These are phyloP conservation scores for Galeopterus variegatus DNA, from an alignment of 2,113 vertebrate genomes.

Conservation along the genomic window DNA sequence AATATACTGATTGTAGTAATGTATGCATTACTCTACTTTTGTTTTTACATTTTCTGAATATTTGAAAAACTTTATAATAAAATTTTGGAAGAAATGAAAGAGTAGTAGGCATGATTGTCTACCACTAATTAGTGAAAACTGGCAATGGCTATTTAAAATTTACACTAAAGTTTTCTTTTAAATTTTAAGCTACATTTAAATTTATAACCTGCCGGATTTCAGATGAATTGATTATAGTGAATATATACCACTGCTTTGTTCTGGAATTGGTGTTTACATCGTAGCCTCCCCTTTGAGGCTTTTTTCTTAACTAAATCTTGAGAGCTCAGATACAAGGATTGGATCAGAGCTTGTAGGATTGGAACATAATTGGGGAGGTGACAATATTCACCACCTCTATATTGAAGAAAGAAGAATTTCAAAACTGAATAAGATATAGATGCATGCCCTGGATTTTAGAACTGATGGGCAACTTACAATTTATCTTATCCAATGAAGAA, in stretches of 20 bases:
- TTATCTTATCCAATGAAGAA: background rate
- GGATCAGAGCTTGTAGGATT: background rate
- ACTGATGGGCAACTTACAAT: background rate
- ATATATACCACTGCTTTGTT: background rate
- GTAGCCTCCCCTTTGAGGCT: background rate
- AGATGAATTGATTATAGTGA: background rate
- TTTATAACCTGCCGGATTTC: background rate
- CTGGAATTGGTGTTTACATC: background rate
- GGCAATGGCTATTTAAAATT: background rate
- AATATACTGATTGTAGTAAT: background rate
- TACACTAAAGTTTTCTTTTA: background rate
- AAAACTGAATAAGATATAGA: background rate
- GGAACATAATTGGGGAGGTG: background rate
- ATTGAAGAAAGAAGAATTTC: background rate
- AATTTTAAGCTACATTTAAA: constrained; percentile 2
- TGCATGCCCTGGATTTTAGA: background rate
- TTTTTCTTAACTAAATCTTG: background rate
- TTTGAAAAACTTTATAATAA: constrained; percentile 6
- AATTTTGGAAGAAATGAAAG: background rate
- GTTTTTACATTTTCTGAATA: background rate
- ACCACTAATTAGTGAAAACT: background rate
- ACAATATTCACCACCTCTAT: background rate
- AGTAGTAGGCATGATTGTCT: background rate
- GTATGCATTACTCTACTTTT: background rate
- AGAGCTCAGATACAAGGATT: background rate